Conservation (phyloP, 2,797 vertebrate species). For the Ctenosaura bakeri region DNA sequence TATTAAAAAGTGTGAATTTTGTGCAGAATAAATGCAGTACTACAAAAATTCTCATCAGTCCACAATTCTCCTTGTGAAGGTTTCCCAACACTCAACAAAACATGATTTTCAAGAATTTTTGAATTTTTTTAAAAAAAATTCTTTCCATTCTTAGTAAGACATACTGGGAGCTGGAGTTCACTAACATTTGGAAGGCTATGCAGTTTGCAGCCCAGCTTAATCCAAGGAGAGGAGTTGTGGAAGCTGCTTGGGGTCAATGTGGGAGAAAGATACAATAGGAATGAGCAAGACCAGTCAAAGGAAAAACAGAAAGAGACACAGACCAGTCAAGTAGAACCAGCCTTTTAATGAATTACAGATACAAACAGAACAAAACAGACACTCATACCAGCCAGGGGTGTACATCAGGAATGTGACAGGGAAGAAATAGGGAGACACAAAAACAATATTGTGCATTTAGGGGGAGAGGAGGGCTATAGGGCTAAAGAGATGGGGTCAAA, state of each 20-base stretch:
- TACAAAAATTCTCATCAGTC: no score
- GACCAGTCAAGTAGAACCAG: constrained; percentile 19
- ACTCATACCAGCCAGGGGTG: constrained; percentile 39
- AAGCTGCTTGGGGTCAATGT: no score
- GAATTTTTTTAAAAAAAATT: no score
- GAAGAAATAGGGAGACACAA: neutral
- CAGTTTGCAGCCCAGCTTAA: neutral
- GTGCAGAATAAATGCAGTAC: no score
- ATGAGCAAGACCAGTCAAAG: neutral
- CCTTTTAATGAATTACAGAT: constrained; percentile 53
- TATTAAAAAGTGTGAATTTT: no score
- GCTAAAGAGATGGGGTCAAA: neutral
- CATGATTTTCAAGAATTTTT: no score
- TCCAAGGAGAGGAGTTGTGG: neutral
- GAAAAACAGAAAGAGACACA: neutral
- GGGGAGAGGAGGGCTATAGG: neutral
- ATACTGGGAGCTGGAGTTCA: neutral
- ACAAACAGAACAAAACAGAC: constrained; percentile 46
- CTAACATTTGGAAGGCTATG: neutral
- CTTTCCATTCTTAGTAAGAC: no score
- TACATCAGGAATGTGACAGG: constrained; percentile 6
- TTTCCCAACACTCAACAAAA: neutral
- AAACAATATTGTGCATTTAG: constrained; percentile 26
- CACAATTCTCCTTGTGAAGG: neutral
- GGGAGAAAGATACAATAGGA: neutral